Evolutionary conservation across 1,140 invertebrate species (phyloP).

Genomic region (Lysiphlebus fabarum): DNA sequence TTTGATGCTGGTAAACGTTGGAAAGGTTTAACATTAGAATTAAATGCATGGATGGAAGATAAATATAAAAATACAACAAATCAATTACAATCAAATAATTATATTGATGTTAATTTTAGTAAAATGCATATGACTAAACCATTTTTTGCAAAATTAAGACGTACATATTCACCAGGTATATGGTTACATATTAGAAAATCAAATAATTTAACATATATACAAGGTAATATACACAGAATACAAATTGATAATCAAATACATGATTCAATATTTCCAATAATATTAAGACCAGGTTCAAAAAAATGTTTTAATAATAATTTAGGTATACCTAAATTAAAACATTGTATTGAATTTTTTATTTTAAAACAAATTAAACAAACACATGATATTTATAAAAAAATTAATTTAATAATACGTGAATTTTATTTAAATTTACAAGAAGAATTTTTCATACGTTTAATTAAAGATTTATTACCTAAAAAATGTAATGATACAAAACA

Average conservation of each 20-base stretch:
- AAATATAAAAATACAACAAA: slow-evolving; percentile 68
- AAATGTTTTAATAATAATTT: slow-evolving; percentile 43
- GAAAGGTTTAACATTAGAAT: slow-evolving; percentile 73
- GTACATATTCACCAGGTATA: slow-evolving; percentile 72
- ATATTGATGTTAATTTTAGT: slow-evolving; percentile 66
- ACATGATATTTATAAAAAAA: slow-evolving; percentile 65
- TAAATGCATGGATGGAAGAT: slow-evolving; percentile 78
- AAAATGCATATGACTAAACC: slow-evolving; percentile 88
- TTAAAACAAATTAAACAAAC: slow-evolving; percentile 62
- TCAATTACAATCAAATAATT: slow-evolving; percentile 74
- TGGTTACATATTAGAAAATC: slow-evolving; percentile 74
- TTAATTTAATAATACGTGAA: slow-evolving; percentile 70
- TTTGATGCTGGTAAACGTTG: slow-evolving; percentile 74
- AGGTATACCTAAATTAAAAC: slow-evolving; percentile 57
- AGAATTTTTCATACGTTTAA: slow-evolving; percentile 59
- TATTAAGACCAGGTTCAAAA: slow-evolving; percentile 64
- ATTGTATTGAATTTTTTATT: slow-evolving; percentile 67
- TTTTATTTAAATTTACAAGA: slow-evolving; percentile 73
- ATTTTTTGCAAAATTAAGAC: slow-evolving; percentile 74
- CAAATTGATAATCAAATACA: slow-evolving; percentile 79
- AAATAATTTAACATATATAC: slow-evolving; percentile 64
- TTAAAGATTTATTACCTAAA: slow-evolving; percentile 38
- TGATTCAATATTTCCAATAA: slow-evolving; percentile 73
- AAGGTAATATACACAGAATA: slow-evolving; percentile 66
- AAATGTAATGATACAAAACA: slow-evolving; percentile 37